These are phyloP conservation scores for Orestias chungarensis DNA, from an alignment of 2,797 vertebrate genomes.

Conservation along the genomic window DNA sequence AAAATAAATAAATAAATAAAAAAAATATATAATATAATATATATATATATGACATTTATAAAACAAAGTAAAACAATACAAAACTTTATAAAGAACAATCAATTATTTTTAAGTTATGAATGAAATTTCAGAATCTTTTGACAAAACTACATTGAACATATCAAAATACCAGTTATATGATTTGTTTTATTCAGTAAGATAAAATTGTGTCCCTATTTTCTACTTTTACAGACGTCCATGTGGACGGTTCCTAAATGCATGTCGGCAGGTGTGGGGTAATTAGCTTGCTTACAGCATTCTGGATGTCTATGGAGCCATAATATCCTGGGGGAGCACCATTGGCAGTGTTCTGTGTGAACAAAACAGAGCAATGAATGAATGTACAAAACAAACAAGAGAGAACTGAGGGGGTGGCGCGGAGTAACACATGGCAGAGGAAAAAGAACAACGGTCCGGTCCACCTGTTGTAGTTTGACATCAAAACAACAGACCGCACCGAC, in stretches of 20 bases:
- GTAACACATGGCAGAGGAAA: constrained; percentile 4
- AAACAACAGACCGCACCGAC: constrained; percentile 2
- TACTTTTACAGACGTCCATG: neutral
- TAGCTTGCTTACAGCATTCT: constrained; percentile 71
- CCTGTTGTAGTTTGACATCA: constrained; percentile 35
- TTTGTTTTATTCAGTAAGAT: neutral
- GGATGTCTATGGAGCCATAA: constrained; percentile 78
- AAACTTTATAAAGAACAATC: neutral
- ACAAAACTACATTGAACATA: neutral
- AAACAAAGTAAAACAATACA: neutral
- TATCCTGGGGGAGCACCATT: constrained; percentile 69
- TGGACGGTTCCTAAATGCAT: constrained; percentile 3
- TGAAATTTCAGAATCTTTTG: neutral
- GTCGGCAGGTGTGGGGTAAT: constrained; percentile 12
- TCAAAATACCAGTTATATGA: neutral
- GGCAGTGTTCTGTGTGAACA: constrained; percentile 73
- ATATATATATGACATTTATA: too few relatives aligned
- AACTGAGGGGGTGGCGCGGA: neutral
- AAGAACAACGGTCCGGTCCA: constrained; percentile 19
- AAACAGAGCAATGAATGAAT: constrained; percentile 50
- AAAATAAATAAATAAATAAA: too few relatives aligned
- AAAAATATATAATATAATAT: too few relatives aligned
- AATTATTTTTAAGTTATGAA: neutral
- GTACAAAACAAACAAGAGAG: constrained; percentile 38
- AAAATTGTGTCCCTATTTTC: neutral